A percentile compares a stretch with the other conserved stretches of the same genome.
Evolutionary conservation across 2,113 vertebrate species (phyloP).

Genomic region (Apodemus sylvaticus): DNA sequence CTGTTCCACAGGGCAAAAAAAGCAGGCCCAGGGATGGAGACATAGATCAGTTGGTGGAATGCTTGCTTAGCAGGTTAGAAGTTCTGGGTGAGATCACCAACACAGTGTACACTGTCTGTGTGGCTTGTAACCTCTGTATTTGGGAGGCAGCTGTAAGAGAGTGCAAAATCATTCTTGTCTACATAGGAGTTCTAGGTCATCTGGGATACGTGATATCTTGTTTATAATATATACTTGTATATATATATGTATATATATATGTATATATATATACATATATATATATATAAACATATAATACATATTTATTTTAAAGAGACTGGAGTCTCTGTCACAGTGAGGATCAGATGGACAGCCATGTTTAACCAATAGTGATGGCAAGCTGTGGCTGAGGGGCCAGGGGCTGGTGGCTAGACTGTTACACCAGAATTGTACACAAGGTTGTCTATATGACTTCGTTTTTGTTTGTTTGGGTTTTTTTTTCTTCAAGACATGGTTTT

Average conservation of each 20-base stretch:
- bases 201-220: background rate
- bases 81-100: background rate
- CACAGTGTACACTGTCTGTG: background rate
- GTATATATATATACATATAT: too few species aligned
- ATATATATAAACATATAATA: too few species aligned
- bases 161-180: background rate
- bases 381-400: background rate
- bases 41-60: background rate
- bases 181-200: background rate
- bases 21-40: background rate
- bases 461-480: too few species aligned
- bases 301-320: too few species aligned
- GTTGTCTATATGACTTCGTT: background rate
- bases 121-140: background rate
- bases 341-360: background rate
- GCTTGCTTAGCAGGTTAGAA: background rate
- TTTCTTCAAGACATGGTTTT: too few species aligned
- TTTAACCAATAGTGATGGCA: background rate
- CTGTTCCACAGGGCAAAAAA: background rate
- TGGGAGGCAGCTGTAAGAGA: background rate
- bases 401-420: background rate
- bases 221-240: background rate
- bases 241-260: too few species aligned
- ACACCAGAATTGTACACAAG: background rate
- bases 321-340: background rate